Percentiles rank a stretch among this genome's conserved stretches.
Evolutionary conservation across 2,113 vertebrate species (phyloP).

Genomic region (Syrmaticus mikado): DNA sequence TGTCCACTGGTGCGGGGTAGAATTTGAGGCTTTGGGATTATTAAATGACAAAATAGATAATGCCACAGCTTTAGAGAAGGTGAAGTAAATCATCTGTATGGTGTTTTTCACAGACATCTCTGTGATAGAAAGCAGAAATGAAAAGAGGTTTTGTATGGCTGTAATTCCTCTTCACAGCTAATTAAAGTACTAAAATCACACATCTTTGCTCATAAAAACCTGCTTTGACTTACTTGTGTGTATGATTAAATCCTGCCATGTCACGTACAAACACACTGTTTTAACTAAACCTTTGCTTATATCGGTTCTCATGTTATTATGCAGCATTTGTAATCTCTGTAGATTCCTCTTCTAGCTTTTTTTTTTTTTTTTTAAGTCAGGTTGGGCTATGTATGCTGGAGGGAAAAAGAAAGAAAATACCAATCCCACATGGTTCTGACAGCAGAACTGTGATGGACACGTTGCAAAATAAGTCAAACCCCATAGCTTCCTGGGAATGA

Average conservation of each 20-base stretch:
- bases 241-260: background rate
- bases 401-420: background rate
- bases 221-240: background rate
- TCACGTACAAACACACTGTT: background rate
- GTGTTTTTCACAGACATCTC: background rate
- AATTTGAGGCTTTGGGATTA: conserved; percentile 1
- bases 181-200: conserved; percentile 21
- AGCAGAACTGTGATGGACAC: background rate
- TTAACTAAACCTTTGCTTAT: background rate
- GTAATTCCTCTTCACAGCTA: background rate
- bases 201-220: background rate
- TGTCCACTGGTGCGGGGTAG: background rate
- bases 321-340: background rate
- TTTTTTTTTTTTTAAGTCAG: background rate
- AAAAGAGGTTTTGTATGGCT: background rate
- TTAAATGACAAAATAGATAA: background rate
- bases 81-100: background rate
- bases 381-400: background rate
- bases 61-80: background rate
- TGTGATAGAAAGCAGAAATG: background rate
- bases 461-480: background rate
- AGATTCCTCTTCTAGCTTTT: background rate
- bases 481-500: background rate
- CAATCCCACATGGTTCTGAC: background rate
- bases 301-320: background rate